A percentile compares a stretch with the other conserved stretches of the same genome.
These are phyloP conservation scores for Gambusia holbrooki DNA, from an alignment of 2,113 vertebrate genomes.

Conservation along the genomic window DNA sequence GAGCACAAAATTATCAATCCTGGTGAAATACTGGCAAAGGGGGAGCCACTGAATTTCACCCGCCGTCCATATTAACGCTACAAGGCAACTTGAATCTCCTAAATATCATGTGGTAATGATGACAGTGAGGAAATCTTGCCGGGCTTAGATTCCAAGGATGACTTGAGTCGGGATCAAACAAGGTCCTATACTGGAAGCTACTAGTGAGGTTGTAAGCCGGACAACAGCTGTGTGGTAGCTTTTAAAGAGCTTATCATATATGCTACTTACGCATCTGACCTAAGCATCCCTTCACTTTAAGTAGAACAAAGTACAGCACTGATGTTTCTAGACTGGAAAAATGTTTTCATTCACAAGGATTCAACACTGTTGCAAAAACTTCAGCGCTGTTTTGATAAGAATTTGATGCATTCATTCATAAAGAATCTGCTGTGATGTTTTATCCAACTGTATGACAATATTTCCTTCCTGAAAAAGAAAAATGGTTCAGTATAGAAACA, in stretches of 20 bases:
- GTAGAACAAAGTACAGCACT: too few relatives aligned
- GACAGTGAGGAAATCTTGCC: not conserved
- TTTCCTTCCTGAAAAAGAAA: not conserved
- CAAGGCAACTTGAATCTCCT: not conserved
- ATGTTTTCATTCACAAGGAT: not conserved
- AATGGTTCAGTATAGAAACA: not conserved
- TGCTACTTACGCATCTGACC: not conserved
- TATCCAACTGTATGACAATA: too few relatives aligned
- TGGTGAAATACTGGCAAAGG: not conserved
- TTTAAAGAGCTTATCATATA: not conserved
- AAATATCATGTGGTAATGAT: not conserved
- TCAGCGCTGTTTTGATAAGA: not conserved
- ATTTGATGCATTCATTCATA: not conserved
- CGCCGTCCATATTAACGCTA: not conserved
- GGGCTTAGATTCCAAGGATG: not conserved
- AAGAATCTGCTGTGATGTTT: not conserved
- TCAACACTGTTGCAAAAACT: not conserved
- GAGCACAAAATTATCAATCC: too few relatives aligned
- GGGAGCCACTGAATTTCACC: not conserved
- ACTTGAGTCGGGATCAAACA: not conserved
- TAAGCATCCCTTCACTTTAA: too few relatives aligned
- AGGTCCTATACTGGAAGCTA: not conserved
- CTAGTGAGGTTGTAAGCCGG: not conserved
- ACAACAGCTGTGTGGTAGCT: not conserved
- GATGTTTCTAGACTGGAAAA: too few relatives aligned